Evolutionary conservation across 2,113 vertebrate genomes (phyloP).

Genomic region (Albula glossodonta): DNA sequence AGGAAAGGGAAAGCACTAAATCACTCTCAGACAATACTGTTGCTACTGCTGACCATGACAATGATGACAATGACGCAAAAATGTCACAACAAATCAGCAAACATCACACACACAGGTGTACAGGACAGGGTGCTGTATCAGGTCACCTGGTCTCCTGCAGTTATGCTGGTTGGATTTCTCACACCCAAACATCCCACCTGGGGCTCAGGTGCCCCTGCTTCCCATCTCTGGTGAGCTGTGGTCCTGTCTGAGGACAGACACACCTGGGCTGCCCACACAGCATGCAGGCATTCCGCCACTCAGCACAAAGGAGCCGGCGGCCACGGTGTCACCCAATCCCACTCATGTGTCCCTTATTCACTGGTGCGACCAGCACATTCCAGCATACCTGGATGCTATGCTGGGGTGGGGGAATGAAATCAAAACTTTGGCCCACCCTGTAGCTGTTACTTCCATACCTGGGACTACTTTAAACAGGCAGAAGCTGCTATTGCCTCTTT

Average conservation of each 20-base stretch:
- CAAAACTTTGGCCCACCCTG: not conserved
- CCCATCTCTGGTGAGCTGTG: not conserved
- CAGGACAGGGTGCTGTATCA: not conserved
- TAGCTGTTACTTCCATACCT: not conserved
- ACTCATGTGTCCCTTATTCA: not conserved
- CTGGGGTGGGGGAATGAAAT: not conserved
- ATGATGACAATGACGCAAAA: not conserved
- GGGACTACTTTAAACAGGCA: not conserved
- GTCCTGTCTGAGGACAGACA: not conserved
- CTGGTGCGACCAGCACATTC: not conserved
- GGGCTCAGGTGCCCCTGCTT: not conserved
- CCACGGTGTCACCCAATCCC: not conserved
- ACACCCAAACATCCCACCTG: not conserved
- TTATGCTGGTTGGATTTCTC: not conserved
- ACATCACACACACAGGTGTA: not conserved
- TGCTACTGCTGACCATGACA: not conserved
- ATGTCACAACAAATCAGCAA: constrained; percentile 3
- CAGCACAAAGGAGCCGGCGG: too few relatives aligned
- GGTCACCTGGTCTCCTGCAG: constrained; percentile 12
- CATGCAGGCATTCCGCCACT: not conserved
- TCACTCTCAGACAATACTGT: not conserved
- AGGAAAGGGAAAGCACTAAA: not conserved
- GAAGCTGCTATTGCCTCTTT: not conserved
- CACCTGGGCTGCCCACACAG: not conserved
- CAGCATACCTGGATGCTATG: not conserved